Evolutionary conservation across 2,113 vertebrate species (phyloP), one percentile per base, ranked within the genome.

Genomic region (Podiceps cristatus): DNA sequence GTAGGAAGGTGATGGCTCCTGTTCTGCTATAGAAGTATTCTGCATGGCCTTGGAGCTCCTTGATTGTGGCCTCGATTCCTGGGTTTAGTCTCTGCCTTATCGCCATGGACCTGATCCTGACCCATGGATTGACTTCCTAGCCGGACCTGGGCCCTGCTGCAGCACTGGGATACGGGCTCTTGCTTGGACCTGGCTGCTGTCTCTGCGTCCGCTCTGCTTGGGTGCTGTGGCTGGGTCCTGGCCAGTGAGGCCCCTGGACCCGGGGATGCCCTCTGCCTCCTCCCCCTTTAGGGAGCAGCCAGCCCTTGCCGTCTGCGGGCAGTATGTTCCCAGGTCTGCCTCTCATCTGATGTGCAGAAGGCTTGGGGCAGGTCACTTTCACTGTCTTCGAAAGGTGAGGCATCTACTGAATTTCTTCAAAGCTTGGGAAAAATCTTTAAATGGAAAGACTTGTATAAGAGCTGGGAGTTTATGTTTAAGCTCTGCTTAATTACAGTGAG

Each of bases 1-100:
- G 7, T 2, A 4, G 10, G 16, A 13, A 2, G 40, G 8, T 1
- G 18, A 3, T 3, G 14, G 2, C 2, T 25, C 1, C 1, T 6
- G 19, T 45, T 47, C 20, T 35, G 25, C 18, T 5, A 10, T 3
- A 13, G 18, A 35, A 23, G 16, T 45, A 18, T 2, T 72, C 4
- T 55, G 16, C 3, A 7, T 66, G 35, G 17, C 12, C 0, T 6
- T 27, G 11, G 23, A 45, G 6, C 10, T n/a, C 11, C 16, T n/a
- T 79, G 22, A 4, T 18, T 20, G 29, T 53, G 37, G 17, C 12
- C 5, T 69, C 4, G 29, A 1, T 11, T 37, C 25, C 8, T 8
- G 11, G 5, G 7, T 13, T 80, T 74, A 2, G 2, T 73, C 6
- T 29, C 19, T 60, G 1, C 25, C 17, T 50, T 52, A 7, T 29